Conservation (phyloP, 2,797 vertebrate species). For the Sorex maritimensis region DNA sequence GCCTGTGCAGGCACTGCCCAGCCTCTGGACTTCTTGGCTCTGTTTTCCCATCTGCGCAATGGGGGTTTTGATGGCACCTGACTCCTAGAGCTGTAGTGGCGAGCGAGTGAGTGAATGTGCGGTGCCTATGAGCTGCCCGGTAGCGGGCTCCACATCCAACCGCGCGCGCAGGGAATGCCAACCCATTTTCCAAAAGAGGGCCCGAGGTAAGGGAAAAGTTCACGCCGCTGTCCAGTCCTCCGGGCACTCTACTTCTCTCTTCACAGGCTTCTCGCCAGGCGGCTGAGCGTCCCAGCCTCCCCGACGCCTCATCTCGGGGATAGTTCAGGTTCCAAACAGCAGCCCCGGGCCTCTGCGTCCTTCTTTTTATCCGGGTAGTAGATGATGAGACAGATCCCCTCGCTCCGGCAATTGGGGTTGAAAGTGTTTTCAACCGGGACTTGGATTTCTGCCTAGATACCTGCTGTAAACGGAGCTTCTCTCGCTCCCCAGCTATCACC, state of each 20-base stretch:
- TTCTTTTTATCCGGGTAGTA: constrained; percentile 18
- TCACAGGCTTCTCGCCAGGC: not conserved
- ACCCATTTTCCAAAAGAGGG: not conserved
- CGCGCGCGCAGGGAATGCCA: not conserved
- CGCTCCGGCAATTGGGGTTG: constrained; percentile 5
- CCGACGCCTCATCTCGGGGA: not conserved
- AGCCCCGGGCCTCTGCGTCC: not conserved
- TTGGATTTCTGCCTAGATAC: constrained; percentile 52
- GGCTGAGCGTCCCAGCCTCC: not conserved
- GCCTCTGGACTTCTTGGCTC: not conserved
- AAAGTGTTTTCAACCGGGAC: constrained; percentile 55
- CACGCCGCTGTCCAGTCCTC: not conserved
- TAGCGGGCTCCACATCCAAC: not conserved
- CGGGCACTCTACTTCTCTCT: not conserved
- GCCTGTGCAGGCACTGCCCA: not conserved
- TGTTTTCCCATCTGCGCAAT: constrained; percentile 5
- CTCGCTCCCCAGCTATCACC: constrained; percentile 21
- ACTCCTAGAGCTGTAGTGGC: not conserved
- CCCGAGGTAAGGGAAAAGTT: not conserved
- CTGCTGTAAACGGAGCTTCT: not conserved
- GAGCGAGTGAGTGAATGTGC: not conserved
- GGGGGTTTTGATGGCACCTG: too few species aligned
- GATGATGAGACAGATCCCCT: not conserved
- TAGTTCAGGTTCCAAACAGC: constrained; percentile 31
- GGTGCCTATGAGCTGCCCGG: not conserved